These are phyloP conservation scores for Coilia nasus DNA, from an alignment of 2,797 vertebrate species.

Conservation along the genomic window DNA sequence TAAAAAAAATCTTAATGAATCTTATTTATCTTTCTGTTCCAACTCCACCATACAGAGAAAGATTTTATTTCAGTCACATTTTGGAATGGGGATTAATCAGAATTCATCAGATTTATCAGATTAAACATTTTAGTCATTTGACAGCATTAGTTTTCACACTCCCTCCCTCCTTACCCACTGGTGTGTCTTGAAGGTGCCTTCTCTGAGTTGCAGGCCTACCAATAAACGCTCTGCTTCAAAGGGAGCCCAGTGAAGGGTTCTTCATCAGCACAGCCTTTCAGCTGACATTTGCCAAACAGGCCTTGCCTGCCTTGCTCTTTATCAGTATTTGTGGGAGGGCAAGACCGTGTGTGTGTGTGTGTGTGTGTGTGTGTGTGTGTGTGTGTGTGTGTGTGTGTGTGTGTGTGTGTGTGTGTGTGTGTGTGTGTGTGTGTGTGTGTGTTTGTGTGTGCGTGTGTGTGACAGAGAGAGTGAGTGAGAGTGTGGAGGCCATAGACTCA, in stretches of 20 bases:
- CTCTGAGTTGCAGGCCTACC: not conserved
- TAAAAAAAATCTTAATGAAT: no score
- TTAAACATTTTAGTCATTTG: no score
- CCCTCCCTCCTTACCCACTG: no score
- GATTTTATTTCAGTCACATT: no score
- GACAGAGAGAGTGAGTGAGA: not conserved
- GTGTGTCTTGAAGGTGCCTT: no score
- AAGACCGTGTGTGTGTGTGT: not conserved
- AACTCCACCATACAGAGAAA: no score
- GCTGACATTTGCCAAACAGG: conserved; percentile 38
- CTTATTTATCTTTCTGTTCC: no score
- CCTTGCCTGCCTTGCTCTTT: not conserved
- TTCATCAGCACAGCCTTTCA: conserved; percentile 37
- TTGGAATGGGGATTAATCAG: no score
- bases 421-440: not conserved
- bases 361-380: not conserved
- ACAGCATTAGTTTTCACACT: no score
- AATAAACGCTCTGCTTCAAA: conserved; percentile 29
- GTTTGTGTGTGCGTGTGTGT: not conserved
- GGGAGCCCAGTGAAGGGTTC: conserved; percentile 30
- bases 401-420: not conserved
- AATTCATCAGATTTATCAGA: no score
- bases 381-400: not conserved
- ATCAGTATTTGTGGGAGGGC: not conserved
- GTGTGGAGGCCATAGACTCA: not conserved